Evolutionary conservation across 2,888 invertebrate species (phyloP).

Genomic region (Clostera curtula): DNA sequence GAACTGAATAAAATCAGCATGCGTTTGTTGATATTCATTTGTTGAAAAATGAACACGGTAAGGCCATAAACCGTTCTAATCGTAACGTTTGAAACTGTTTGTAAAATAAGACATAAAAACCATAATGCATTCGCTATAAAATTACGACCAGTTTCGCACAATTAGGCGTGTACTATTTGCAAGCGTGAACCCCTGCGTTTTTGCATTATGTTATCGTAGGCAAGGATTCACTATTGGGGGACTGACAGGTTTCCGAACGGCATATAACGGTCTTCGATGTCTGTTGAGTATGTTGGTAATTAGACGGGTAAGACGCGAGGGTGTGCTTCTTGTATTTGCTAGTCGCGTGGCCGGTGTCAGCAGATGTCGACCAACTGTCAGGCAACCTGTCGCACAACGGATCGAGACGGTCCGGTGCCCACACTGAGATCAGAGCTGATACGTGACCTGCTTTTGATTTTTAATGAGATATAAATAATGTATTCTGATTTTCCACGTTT

Average conservation of each 20-base stretch:
- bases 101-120: slow-evolving; percentile 31
- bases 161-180: slow-evolving; percentile 60
- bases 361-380: slow-evolving; percentile 70
- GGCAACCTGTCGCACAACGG: slow-evolving; percentile 72
- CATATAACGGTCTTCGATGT: slow-evolving; percentile 64
- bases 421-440: slow-evolving; percentile 54
- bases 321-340: slow-evolving; percentile 47
- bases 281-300: slow-evolving; percentile 59
- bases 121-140: slow-evolving; percentile 19
- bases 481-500: slow-evolving; percentile 9
- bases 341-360: slow-evolving; percentile 39
- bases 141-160: slow-evolving; percentile 54
- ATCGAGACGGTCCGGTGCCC: slow-evolving; percentile 61
- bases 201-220: slow-evolving; percentile 35
- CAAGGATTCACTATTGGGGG: slow-evolving; percentile 43
- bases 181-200: slow-evolving; percentile 69
- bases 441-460: slow-evolving; percentile 52
- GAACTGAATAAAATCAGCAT: too few relatives aligned
- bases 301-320: slow-evolving; percentile 65
- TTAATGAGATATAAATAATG: slow-evolving; percentile 32
- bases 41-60: neutral
- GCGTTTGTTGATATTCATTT: neutral
- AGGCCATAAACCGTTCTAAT: neutral
- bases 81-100: slow-evolving; percentile 21
- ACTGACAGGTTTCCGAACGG: slow-evolving; percentile 66